These are phyloP conservation scores for Porites divaricata DNA, from an alignment of 92 coral and sea anemone species.

Conservation along the genomic window DNA sequence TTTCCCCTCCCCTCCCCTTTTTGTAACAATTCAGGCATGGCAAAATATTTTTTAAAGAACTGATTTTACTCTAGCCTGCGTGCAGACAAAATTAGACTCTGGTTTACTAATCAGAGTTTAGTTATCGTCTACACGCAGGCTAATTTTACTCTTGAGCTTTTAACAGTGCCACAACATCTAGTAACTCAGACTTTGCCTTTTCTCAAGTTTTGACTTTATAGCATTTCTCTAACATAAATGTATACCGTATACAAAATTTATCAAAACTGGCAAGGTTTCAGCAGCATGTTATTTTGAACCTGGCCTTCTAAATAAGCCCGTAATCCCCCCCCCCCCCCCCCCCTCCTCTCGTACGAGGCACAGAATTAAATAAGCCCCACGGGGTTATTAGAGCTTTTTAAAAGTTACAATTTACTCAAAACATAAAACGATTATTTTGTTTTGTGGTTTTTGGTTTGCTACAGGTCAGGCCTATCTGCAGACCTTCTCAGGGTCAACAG, in stretches of 20 bases:
- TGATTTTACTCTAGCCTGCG: too few species aligned
- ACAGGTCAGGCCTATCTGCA: too few species aligned
- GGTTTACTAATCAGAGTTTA: too few species aligned
- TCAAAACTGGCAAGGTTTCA: conserved; percentile 25
- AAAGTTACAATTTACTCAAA: too few species aligned
- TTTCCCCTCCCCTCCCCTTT: conserved; percentile 34
- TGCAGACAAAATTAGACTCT: too few species aligned
- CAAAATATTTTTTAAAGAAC: conserved; percentile 14
- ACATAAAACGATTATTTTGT: too few species aligned
- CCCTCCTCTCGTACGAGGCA: too few species aligned
- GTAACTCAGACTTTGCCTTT: conserved; percentile 23
- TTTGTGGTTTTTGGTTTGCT: too few species aligned
- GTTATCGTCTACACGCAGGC: too few species aligned
- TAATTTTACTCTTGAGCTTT: conserved; percentile 26
- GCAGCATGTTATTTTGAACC: conserved; percentile 25
- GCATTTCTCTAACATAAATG: conserved; percentile 23
- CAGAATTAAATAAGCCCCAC: too few species aligned
- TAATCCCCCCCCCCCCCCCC: background rate
- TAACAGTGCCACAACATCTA: conserved; percentile 32
- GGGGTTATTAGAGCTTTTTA: too few species aligned
- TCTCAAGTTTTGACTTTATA: conserved; percentile 25
- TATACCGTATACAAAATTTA: conserved; percentile 14
- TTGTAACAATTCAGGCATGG: conserved; percentile 22
- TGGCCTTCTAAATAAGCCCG: conserved; percentile 11
- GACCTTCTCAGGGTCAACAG: too few species aligned